These are phyloP conservation scores for Pseudochirops corinnae DNA, from an alignment of 2,797 vertebrate species.

Conservation along the genomic window DNA sequence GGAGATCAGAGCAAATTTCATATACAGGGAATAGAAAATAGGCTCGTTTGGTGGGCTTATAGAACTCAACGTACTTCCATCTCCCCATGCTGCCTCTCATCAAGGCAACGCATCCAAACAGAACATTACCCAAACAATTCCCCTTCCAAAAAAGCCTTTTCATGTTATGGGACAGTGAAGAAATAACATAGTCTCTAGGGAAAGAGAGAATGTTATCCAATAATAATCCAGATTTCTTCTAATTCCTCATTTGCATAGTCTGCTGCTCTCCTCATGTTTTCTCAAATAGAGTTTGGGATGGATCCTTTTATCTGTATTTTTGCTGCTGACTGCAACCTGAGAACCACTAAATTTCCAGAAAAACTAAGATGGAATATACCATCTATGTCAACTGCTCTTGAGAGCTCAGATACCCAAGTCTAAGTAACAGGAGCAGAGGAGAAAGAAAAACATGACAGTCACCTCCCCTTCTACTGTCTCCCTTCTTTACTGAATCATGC, in stretches of 20 bases:
- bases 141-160: background rate
- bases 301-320: background rate
- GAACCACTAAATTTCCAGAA: background rate
- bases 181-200: conserved; percentile 15
- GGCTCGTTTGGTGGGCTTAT: background rate
- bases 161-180: background rate
- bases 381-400: conserved; percentile 53
- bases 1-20: background rate
- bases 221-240: fast-evolving
- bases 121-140: background rate
- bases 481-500: conserved; percentile 27
- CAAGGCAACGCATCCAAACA: conserved; percentile 54
- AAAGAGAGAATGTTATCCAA: conserved; percentile 15
- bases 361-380: background rate
- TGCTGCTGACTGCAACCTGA: conserved; percentile 1
- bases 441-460: conserved; percentile 32
- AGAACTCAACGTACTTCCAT: background rate
- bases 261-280: background rate
- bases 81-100: background rate
- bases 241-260: background rate
- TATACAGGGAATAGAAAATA: background rate
- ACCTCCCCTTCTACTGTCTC: background rate
- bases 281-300: background rate
- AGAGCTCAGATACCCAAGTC: conserved; percentile 45
- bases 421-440: background rate